Evolutionary conservation across 2,888 invertebrate genomes (phyloP).

Genomic region (Druceiella hillmani): DNA sequence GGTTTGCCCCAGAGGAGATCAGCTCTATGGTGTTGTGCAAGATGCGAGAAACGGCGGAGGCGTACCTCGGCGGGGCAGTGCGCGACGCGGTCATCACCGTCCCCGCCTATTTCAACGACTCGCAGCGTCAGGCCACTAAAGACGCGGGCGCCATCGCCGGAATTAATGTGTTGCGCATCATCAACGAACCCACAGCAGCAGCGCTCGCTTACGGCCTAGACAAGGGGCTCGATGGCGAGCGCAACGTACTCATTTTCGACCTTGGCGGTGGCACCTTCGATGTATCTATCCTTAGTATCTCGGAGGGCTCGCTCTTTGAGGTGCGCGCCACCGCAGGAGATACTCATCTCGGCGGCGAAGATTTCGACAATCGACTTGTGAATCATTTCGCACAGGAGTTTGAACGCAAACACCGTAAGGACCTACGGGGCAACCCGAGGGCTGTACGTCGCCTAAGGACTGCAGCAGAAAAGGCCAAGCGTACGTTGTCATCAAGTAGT

Average conservation of each 20-base stretch:
- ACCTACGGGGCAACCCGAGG: constrained; percentile 58
- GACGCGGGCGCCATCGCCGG: constrained; percentile 74
- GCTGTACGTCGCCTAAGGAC: constrained; percentile 64
- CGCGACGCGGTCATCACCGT: constrained; percentile 73
- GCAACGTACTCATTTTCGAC: constrained; percentile 59
- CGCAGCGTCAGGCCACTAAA: constrained; percentile 71
- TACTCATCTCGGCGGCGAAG: constrained; percentile 79
- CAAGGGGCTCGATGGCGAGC: constrained; percentile 58
- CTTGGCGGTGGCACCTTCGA: constrained; percentile 69
- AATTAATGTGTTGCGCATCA: constrained; percentile 73
- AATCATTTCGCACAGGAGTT: constrained; percentile 64
- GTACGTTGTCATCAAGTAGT: constrained; percentile 69
- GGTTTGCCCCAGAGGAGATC: constrained; percentile 62
- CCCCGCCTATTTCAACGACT: constrained; percentile 73
- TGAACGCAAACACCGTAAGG: constrained; percentile 64
- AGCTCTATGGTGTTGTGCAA: constrained; percentile 56
- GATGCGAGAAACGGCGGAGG: constrained; percentile 67
- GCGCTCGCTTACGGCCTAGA: constrained; percentile 66
- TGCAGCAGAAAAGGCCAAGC: constrained; percentile 71
- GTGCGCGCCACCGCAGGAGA: constrained; percentile 82
- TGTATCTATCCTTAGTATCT: constrained; percentile 76
- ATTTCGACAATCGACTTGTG: constrained; percentile 59
- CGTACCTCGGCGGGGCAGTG: constrained; percentile 56
- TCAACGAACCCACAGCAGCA: constrained; percentile 78
- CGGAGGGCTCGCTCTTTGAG: constrained; percentile 71